Evolutionary conservation across 2,113 vertebrate species (phyloP), one percentile per base, ranked within the genome.

Genomic region (Lethenteron camtschaticum): DNA sequence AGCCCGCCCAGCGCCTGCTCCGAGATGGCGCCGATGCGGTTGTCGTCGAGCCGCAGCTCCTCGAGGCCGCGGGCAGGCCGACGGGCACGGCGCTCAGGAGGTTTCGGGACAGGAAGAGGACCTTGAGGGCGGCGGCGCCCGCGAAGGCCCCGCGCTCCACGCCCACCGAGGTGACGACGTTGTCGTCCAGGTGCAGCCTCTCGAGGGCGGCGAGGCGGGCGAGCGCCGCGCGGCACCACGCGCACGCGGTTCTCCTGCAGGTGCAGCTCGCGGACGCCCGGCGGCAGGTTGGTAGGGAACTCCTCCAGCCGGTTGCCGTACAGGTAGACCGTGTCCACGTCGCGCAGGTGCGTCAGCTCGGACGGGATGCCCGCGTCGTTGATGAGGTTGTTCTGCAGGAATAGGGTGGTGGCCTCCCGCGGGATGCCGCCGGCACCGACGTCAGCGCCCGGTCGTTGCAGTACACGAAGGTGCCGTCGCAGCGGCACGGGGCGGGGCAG

Each of bases 381-480:
- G 78, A 99, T 96, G 79, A 87, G 87, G 84, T 99, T 99, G 83
- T 97, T 99, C 80, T 99, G 94, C 78, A 99, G 85, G 81, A 89
- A 99, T 76, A 99, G 90, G 75, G 90, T 86, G 71, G 94, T 99
- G 81, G 94, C 87, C 72, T 96, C 89, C 80, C 80, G 81, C 72
- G 94, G 94, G 78, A 99, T 85, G 77, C 90, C 92, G 68, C 78
- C 72, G 94, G 94, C 76, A 97, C 96, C 77, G 90, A 97, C 72
- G 92, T 97, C 81, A 99, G 82, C 75, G 83, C 88, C 73, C 94
- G 86, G 80, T 99, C 94, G 72, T 99, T 99, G 80, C 94, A 99
- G 80, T 99, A 99, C 81, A 99, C 90, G 83, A 96, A 99, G 74
- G 90, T 92, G 72, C 84, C 78, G 74, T 99, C 94, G 71, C 94